Base-by-base conservation (phyloP, 2,113 vertebrate genomes). In the Turdus rufiventris region DNA sequence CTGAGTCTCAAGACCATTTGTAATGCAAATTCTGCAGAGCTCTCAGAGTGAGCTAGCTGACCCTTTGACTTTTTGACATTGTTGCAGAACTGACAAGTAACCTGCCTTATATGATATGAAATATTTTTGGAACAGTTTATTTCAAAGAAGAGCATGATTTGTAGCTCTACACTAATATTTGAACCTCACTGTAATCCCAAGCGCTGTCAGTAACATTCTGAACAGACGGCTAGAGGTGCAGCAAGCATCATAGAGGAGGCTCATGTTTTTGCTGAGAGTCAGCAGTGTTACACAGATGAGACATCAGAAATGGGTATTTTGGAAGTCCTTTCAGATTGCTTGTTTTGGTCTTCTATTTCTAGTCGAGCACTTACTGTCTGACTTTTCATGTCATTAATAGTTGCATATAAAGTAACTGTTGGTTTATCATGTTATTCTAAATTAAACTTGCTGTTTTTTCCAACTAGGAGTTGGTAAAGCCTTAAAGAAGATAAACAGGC, bases 401-500 rank as follows among this genome's bases (percentile, higher is more conserved):
- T 68, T 94, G 82, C 29, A 21, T 95, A 28, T 90, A 63, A 83
- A 81, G 40, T 94, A 70, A 83, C 51, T 85, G 86, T 79, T 84
- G 78, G 60, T 88, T 92, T 68, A 29, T 91, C 50, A 57, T 90
- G 51, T 58, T 78, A 57, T 87, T 94, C 85, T 96, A 88, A 91
- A 95, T 72, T 72, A 72, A 88, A 81, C 38, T 74, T 81, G n/a
- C 85, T 88, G 76, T 93, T 67, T 90, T 91, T 94, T 88, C 66
- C 86, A 54, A 84, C 73, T 92, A 99, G 99, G 99, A 81, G 98
- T 98, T 61, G 99, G 99, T 93, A 99, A 98, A 97, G 98, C 98
- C 84, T 93, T 99, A 90, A 99, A 97, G 97, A 99, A 98, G 96
- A 98, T 99, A 94, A 99, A 99, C 97, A 99, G 98, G 97, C 96